Conservation (phyloP, 2,888 invertebrate species). For the Eristalis tenax region DNA sequence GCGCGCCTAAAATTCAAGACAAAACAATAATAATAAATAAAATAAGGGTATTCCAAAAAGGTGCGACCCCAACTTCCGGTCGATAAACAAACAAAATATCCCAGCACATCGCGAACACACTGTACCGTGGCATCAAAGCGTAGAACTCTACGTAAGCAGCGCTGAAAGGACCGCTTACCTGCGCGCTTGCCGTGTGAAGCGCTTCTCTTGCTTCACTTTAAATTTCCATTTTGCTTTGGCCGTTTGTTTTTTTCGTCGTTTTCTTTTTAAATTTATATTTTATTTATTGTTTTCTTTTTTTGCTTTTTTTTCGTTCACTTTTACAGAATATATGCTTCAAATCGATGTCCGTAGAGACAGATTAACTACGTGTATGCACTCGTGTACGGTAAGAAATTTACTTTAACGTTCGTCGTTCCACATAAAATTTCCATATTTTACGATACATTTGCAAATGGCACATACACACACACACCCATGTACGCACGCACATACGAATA, state of each 20-base stretch:
- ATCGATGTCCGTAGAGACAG: slow-evolving; percentile 33
- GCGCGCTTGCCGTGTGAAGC: not conserved
- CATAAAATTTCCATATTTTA: slow-evolving; percentile 54
- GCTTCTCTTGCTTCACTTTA: slow-evolving; percentile 4
- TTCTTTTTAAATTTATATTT: slow-evolving; percentile 6
- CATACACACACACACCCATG: not conserved
- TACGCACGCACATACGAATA: too few relatives aligned
- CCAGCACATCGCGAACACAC: slow-evolving; percentile 9
- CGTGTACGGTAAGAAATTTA: slow-evolving; percentile 8
- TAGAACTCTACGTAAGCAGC: slow-evolving; percentile 19
- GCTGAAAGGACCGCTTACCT: not conserved
- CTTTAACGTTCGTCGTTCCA: slow-evolving; percentile 21
- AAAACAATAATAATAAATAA: not conserved
- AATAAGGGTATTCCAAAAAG: slow-evolving; percentile 36
- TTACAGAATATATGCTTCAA: slow-evolving; percentile 21
- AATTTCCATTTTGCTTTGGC: slow-evolving; percentile 26
- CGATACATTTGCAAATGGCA: slow-evolving; percentile 21
- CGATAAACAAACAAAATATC: slow-evolving; percentile 45
- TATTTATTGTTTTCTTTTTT: slow-evolving; percentile 1
- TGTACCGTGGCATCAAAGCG: not conserved
- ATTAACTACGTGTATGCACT: slow-evolving; percentile 10
- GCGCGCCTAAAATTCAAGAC: slow-evolving; percentile 24
- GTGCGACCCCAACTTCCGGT: slow-evolving; percentile 62
- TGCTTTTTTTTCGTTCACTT: not conserved
- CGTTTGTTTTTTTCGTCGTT: slow-evolving; percentile 7